Evolutionary conservation across 2,888 invertebrate genomes (phyloP).

Genomic region (Eristalinus aeneus): DNA sequence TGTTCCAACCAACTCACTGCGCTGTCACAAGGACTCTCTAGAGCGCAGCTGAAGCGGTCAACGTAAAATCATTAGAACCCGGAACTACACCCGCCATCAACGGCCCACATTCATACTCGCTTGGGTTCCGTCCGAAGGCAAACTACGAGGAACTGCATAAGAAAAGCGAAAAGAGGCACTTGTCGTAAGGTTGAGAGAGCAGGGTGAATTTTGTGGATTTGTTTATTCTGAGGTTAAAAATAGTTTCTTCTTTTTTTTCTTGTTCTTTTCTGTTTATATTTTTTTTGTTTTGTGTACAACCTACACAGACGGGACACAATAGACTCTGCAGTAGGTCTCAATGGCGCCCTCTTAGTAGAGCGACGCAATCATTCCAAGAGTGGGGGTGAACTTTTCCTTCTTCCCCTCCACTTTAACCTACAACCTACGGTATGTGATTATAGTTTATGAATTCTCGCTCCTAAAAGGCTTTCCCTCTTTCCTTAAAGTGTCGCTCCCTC

Average conservation of each 20-base stretch:
- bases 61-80: background rate
- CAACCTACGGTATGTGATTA: background rate
- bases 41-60: background rate
- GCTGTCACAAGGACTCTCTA: background rate
- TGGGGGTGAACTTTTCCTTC: background rate
- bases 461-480: background rate
- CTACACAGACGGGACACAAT: background rate
- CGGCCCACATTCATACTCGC: background rate
- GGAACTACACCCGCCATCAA: background rate
- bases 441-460: background rate
- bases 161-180: background rate
- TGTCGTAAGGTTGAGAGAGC: background rate
- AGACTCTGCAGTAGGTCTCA: background rate
- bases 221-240: slow-evolving; percentile 55
- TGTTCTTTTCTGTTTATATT: slow-evolving; percentile 38
- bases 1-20: background rate
- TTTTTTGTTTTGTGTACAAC: background rate
- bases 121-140: background rate
- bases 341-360: background rate
- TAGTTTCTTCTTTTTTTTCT: slow-evolving; percentile 29
- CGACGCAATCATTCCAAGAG: background rate
- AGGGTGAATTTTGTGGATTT: slow-evolving; percentile 24
- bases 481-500: background rate
- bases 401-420: background rate
- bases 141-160: background rate